Evolutionary conservation across 1,140 invertebrate genomes (phyloP).

Genomic region (Solen grandis): DNA sequence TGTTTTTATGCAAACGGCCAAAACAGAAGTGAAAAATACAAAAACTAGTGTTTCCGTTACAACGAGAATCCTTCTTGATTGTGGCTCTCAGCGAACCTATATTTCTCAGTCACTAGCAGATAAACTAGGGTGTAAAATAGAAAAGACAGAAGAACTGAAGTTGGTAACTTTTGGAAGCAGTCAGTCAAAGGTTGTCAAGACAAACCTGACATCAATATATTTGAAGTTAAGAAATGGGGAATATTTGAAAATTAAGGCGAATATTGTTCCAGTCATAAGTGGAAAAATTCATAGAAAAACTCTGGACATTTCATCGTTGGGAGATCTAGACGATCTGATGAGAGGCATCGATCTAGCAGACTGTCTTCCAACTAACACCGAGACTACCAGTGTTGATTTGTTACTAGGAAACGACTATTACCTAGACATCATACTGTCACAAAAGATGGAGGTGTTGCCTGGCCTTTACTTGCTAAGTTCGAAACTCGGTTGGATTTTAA

Average conservation of each 20-base stretch:
- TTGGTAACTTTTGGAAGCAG: slow-evolving; percentile 12
- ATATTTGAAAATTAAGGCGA: background rate
- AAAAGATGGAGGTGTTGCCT: slow-evolving; percentile 18
- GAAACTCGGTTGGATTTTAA: slow-evolving; percentile 50
- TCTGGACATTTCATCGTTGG: background rate
- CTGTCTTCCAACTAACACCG: background rate
- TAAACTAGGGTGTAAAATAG: background rate
- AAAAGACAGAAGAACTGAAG: slow-evolving; percentile 10
- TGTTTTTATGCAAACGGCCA: slow-evolving; percentile 18
- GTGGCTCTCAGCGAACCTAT: slow-evolving; percentile 18
- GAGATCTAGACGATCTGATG: background rate
- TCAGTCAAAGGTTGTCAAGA: background rate
- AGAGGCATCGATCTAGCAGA: slow-evolving; percentile 9
- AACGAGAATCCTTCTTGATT: slow-evolving; percentile 2
- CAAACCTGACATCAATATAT: background rate
- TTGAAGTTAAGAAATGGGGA: slow-evolving; percentile 25
- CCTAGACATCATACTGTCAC: slow-evolving; percentile 18
- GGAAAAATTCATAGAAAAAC: slow-evolving; percentile 21
- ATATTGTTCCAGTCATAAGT: slow-evolving; percentile 28
- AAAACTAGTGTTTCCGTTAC: background rate
- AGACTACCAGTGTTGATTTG: background rate
- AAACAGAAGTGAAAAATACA: background rate
- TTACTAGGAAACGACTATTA: slow-evolving; percentile 29
- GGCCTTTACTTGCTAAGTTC: slow-evolving; percentile 40
- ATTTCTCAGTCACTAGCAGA: slow-evolving; percentile 2